Conservation (phyloP, 2,113 vertebrate species). For the Cottus gobio region DNA sequence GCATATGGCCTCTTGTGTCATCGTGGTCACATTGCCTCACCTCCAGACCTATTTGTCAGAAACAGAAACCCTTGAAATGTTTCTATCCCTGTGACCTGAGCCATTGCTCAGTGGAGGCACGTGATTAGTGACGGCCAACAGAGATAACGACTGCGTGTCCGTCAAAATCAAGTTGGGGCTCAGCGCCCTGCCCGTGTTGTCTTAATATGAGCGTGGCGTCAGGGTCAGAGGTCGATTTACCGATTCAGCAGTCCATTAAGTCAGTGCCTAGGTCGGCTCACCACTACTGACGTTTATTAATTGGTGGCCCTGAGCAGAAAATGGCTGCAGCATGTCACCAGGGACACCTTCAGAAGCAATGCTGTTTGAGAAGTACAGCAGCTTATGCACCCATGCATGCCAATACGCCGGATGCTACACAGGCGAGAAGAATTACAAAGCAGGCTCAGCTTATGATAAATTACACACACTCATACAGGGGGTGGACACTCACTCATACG, state of each 20-base stretch:
- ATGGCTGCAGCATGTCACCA: slow-evolving; percentile 58
- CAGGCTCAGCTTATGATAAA: slow-evolving; percentile 38
- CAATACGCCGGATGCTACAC: slow-evolving; percentile 35
- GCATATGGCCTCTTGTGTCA: slow-evolving; percentile 22
- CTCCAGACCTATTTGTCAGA: slow-evolving; percentile 34
- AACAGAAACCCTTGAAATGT: slow-evolving; percentile 69
- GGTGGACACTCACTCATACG: not conserved
- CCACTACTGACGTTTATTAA: slow-evolving; percentile 79
- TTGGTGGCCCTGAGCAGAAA: slow-evolving; percentile 69
- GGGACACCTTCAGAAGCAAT: slow-evolving; percentile 46
- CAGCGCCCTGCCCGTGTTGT: slow-evolving; percentile 51
- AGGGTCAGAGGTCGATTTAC: slow-evolving; percentile 75
- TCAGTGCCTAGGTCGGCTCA: slow-evolving; percentile 67
- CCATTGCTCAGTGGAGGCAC: slow-evolving; percentile 50
- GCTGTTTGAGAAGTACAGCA: slow-evolving; percentile 30
- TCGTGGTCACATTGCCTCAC: slow-evolving; percentile 3
- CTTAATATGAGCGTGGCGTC: slow-evolving; percentile 77
- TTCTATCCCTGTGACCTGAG: slow-evolving; percentile 63
- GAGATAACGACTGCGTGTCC: slow-evolving; percentile 77
- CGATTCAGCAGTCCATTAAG: slow-evolving; percentile 75
- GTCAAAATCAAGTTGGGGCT: slow-evolving; percentile 76
- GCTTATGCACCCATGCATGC: slow-evolving; percentile 48
- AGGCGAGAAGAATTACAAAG: slow-evolving; percentile 43
- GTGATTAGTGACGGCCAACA: slow-evolving; percentile 65
- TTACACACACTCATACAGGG: slow-evolving; percentile 4